Base-by-base conservation (phyloP, 2,888 invertebrate species). In the Diadromus collaris region DNA sequence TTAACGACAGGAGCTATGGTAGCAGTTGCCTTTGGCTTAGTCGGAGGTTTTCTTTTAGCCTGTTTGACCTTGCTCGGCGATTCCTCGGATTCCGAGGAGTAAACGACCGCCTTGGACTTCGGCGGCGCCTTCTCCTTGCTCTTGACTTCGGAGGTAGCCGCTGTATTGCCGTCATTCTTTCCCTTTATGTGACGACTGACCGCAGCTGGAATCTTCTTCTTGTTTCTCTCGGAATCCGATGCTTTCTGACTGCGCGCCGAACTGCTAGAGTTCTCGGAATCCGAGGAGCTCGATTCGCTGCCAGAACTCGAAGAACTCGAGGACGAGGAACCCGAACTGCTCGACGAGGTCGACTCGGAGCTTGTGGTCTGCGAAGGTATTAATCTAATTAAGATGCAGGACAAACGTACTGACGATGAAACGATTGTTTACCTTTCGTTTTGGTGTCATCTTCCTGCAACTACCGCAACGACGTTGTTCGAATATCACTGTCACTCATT, bases 21-120 rank as follows among this genome's bases (percentile, higher is more conserved):
- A 2, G 93, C 93, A 7, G 93, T 93, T 13, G 93, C 92, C 91
- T 95, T 95, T 0, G 94, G 93, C 90, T 95, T 95, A 0, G 92
- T 90, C 6, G 91, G 91, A 84, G 92, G 88, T 92, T 93, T 92
- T 89, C 93, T 88, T 91, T 93, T 89, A 82, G 92, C 75, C 84
- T 87, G 38, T 89, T 91, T 91, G 3, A 82, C 71, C 83, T 90
- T 90, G 13, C 56, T 85, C 0, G 89, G 89, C 2, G 88, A 88
- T 69, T 89, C 90, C 81, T 90, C 90, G 0, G 90, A 90, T 76
- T 90, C 90, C 0, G 90, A 90, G 4, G 90, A 90, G 77, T 90
- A 90, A 58, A 88, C 86, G 6, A 87, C 83, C 3, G 89, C 79
- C 56, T 86, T 87, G 13, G 85, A 80, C 72, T 90, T 90, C 10